Base-by-base conservation (phyloP, 23 tunicate genomes). In the Clavelina lepadiformis region DNA sequence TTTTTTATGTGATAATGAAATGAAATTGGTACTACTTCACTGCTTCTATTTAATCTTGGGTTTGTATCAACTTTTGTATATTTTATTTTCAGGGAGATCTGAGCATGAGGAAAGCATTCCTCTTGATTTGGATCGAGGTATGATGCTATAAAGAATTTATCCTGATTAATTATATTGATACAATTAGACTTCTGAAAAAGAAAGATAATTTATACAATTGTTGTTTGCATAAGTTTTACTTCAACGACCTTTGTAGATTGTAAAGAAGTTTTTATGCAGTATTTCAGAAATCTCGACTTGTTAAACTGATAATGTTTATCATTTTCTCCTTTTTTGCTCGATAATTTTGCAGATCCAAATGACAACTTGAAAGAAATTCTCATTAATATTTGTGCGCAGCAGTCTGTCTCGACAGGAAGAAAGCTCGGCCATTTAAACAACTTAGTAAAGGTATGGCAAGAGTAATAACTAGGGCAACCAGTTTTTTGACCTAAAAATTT, bases 371-470 rank as follows among this genome's bases (percentile, higher is more conserved):
- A 59, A 56, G 77, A 69, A 53, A 80, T 87, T 19, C 56, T 87
- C 11, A 33, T 31, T 29, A 87, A 68, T 65, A 46, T 87, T 28
- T 61, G 71, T 38, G 56, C 61, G 33, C 46, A 60, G 33, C 64
- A 73, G 46, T 15, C 65, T 6, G 69, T 65, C 6, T 51, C 81
- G 28, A 87, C 85, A 5, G 57, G 61, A 6, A 44, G 82, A 51
- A 87, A 79, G 32, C 67, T 87, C 13, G 82, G 82, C 1, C 86
- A 87, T 54, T 33, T 87, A 22, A 87, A 87, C 41, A 87, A 79
- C 53, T 74, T 87, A 29, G 73, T 87, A 32, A 74, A 78, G 78
- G 89, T 82, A 73, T 38, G 52, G 15, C 11, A 54, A 28, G 3
- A 29, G 3, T 35, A 22, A n/a, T n/a, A n/a, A n/a, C n/a, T n/a